phyloP scores from a whole-genome alignment of 1,140 invertebrate species.

The Pogonomyrmex californicus region DNA sequence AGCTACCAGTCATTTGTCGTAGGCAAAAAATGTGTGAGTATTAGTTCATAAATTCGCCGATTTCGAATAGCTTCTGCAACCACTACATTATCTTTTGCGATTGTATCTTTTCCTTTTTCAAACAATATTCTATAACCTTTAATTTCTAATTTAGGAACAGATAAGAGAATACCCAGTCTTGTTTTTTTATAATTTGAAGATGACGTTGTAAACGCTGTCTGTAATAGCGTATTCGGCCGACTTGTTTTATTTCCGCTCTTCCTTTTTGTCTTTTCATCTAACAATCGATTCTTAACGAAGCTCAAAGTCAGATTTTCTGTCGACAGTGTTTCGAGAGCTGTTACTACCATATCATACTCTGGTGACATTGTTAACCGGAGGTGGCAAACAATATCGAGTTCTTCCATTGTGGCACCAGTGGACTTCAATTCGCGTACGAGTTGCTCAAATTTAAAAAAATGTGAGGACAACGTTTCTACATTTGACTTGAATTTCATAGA shows the following conservation, averaged over 20 bases:
- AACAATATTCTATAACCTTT: not conserved
- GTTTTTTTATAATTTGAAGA: too few species aligned
- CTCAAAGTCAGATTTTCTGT: not conserved
- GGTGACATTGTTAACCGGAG: not conserved
- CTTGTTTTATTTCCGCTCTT: not conserved
- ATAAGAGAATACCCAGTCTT: not conserved
- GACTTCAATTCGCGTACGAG: not conserved
- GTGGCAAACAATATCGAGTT: not conserved
- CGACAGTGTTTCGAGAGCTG: constrained; percentile 10
- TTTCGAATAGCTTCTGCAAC: not conserved
- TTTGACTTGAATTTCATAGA: too few species aligned
- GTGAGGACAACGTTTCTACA: not conserved
- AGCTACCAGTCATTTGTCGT: not conserved
- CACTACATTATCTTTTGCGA: not conserved
- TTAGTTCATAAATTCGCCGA: not conserved
- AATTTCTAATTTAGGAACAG: not conserved
- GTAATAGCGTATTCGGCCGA: not conserved
- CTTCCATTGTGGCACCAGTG: not conserved
- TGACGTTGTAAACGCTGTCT: not conserved
- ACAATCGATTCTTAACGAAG: constrained; percentile 5
- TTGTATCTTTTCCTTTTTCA: not conserved
- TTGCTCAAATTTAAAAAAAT: constrained; percentile 29
- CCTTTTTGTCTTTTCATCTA: constrained; percentile 8
- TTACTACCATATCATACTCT: constrained; percentile 1
- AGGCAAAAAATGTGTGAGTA: not conserved